Percentiles rank a stretch among this genome's conserved stretches.
phyloP scores from a whole-genome alignment of 2,888 invertebrate species.

The Drosophila robusta region DNA sequence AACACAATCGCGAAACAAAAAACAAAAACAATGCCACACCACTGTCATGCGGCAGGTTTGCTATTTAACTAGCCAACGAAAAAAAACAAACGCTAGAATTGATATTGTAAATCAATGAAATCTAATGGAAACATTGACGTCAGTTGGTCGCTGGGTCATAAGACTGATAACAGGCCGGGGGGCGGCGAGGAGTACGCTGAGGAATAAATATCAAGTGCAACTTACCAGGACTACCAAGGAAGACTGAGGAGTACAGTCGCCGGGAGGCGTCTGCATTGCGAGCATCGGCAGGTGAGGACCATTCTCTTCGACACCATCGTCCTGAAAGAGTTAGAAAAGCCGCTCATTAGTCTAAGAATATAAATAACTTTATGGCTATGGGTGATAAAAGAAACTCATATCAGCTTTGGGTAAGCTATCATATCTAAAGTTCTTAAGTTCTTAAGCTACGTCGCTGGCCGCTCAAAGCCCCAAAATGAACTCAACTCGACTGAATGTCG shows the following conservation, averaged over 20 bases:
- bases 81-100: slow-evolving; percentile 15
- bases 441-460: slow-evolving; percentile 52
- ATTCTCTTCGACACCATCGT: slow-evolving; percentile 97
- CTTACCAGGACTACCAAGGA: slow-evolving; percentile 94
- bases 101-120: slow-evolving; percentile 72
- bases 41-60: slow-evolving; percentile 54
- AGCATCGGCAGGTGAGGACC: slow-evolving; percentile 94
- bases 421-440: slow-evolving; percentile 43
- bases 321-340: slow-evolving; percentile 87
- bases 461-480: slow-evolving; percentile 23
- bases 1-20: slow-evolving; percentile 31
- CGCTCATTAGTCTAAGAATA: slow-evolving; percentile 48
- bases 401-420: slow-evolving; percentile 10
- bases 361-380: no score
- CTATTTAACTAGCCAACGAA: slow-evolving; percentile 19
- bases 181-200: not conserved
- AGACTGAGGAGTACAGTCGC: slow-evolving; percentile 95
- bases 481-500: slow-evolving; percentile 24
- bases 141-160: slow-evolving; percentile 35
- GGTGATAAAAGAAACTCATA: not conserved
- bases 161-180: slow-evolving; percentile 39
- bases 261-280: slow-evolving; percentile 92
- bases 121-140: slow-evolving; percentile 73
- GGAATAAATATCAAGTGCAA: not conserved
- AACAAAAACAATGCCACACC: slow-evolving; percentile 44